phyloP scores from a whole-genome alignment of 2,888 invertebrate genomes.

The Zaprionus obscuricornis region DNA sequence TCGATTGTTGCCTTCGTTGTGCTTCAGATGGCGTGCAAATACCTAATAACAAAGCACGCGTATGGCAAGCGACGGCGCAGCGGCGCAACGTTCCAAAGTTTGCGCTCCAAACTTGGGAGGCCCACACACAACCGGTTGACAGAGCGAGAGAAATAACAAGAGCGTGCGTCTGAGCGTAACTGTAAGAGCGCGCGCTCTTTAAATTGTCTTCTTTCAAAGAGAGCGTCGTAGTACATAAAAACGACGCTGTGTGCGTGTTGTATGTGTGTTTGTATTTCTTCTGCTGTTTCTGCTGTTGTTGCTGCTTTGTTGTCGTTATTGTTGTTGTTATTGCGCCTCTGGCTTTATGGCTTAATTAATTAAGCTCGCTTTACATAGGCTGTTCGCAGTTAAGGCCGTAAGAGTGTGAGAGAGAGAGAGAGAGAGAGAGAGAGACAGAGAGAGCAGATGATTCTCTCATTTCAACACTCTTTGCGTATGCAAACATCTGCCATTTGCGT shows the following conservation, averaged over 20 bases:
- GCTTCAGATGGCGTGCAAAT: conserved; percentile 83
- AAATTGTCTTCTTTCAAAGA: conserved; percentile 22
- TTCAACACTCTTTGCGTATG: conserved; percentile 42
- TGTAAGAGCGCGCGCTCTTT: conserved; percentile 23
- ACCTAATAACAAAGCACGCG: conserved; percentile 80
- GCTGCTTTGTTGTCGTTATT: background rate
- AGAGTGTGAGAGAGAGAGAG: background rate
- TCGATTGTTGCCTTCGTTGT: conserved; percentile 79
- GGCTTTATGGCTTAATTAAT: conserved; percentile 75
- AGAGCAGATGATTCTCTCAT: too few species aligned
- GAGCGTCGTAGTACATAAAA: conserved; percentile 34
- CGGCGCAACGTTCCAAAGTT: conserved; percentile 47
- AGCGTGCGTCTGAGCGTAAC: conserved; percentile 1
- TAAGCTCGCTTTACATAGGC: conserved; percentile 27
- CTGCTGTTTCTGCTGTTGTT: conserved; percentile 4
- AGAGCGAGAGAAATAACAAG: conserved; percentile 8
- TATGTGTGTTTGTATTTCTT: too few species aligned
- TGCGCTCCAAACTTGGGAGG: conserved; percentile 69
- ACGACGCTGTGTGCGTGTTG: too few species aligned
- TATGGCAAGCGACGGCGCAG: conserved; percentile 73
- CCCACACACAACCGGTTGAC: conserved; percentile 66
- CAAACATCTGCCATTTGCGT: conserved; percentile 58
- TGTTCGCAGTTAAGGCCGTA: background rate
- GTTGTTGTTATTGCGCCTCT: conserved; percentile 2
- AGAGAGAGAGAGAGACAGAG: too few species aligned